Conservation (phyloP, 2,888 invertebrate species). For the Sarcophaga subvicina region DNA sequence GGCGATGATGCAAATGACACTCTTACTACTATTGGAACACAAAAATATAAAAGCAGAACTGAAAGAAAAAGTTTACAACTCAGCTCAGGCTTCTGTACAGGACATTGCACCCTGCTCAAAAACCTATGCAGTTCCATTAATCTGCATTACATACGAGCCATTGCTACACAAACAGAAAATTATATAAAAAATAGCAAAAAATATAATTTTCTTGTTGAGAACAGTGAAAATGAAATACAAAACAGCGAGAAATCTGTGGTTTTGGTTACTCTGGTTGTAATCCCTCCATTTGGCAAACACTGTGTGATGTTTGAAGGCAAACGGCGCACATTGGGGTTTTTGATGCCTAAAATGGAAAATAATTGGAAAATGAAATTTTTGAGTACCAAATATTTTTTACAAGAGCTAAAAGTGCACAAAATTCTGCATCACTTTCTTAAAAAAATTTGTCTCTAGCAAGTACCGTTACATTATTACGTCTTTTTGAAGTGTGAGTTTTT, state of each 20-base stretch:
- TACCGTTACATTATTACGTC: too few species aligned
- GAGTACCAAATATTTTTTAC: too few species aligned
- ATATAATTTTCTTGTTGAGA: constrained; percentile 22
- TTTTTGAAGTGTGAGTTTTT: too few species aligned
- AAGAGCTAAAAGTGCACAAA: too few species aligned
- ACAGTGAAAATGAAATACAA: too few species aligned
- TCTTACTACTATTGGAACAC: constrained; percentile 39
- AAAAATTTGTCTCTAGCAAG: too few species aligned
- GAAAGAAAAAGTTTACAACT: constrained; percentile 53
- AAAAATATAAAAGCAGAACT: constrained; percentile 41
- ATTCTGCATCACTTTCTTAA: too few species aligned
- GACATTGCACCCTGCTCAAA: constrained; percentile 60
- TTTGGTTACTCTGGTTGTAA: background rate
- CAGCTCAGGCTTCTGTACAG: background rate
- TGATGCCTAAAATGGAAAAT: too few species aligned
- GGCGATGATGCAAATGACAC: background rate
- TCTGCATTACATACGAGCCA: background rate
- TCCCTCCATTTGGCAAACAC: too few species aligned
- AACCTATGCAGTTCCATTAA: background rate
- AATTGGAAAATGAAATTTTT: too few species aligned
- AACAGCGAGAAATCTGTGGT: constrained; percentile 12
- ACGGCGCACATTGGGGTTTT: too few species aligned
- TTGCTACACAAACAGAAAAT: background rate
- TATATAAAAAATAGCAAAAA: background rate
- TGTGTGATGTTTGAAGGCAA: too few species aligned